Base-by-base conservation (phyloP, 2,888 invertebrate species). In the Drosophila pseudotalamancana region DNA sequence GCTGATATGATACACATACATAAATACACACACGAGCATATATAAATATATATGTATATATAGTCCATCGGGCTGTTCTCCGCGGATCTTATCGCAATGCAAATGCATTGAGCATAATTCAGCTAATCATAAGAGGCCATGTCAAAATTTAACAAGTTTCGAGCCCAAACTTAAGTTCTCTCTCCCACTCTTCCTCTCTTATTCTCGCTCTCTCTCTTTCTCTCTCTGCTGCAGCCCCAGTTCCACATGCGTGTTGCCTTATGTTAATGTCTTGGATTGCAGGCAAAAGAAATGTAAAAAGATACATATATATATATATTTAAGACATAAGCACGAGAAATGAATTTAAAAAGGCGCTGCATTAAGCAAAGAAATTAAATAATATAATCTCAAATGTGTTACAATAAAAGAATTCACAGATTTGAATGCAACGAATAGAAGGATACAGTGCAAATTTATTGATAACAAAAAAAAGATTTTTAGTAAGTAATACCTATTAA, bases 121-220 rank as follows among this genome's bases (percentile, higher is more conserved):
- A 76, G 74, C 81, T 81, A 84, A 81, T 81, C 81, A 78, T 78
- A 81, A 84, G 68, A 82, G 82, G 61, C 63, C 82, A 64, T 81
- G 85, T 85, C 77, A 79, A 82, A n/a, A 66, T 53, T 72, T 56
- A 82, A 78, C 78, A 63, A 84, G 82, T 72, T 54, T 63, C 51
- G 56, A 43, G 14, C 23, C 50, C 31, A 29, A 53, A 53, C 46
- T 39, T 25, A 25, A 43, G n/a, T 49, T 54, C 21, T 8, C 21
- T 2, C 21, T 11, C 16, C 9, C 9, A 16, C 40, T 25, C 32
- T 11, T 14, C 6, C 29, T 29, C 46, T 21, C 12, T 16, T 9
- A 4, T 3, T 11, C 27, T 21, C 21, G 9, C 40, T 40, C 9
- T 23, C 0, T 0, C 23, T 25, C 29, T 14, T 2, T 9, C 3